Evolutionary conservation across 2,113 vertebrate species (phyloP).

Genomic region (Oncorhynchus kisutch): DNA sequence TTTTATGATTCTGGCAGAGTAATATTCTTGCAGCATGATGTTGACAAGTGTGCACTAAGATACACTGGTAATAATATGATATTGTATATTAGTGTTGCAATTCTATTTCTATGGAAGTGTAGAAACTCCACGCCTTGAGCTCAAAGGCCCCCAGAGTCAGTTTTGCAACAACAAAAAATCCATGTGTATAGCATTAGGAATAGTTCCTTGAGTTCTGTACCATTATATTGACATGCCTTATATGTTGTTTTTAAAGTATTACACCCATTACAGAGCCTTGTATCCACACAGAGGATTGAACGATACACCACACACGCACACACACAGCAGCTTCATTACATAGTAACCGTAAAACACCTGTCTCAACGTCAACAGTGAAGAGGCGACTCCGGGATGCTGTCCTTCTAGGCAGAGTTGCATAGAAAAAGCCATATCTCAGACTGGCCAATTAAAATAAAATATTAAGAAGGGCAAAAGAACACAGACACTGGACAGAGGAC

Average conservation of each 20-base stretch:
- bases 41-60: background rate
- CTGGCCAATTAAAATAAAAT: no score
- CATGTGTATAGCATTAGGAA: slow-evolving; percentile 38
- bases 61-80: no score
- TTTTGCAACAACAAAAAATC: slow-evolving; percentile 54
- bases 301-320: slow-evolving; percentile 39
- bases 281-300: slow-evolving; percentile 34
- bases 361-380: slow-evolving; percentile 38
- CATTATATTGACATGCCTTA: slow-evolving; percentile 34
- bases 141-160: slow-evolving; percentile 29
- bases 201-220: slow-evolving; percentile 33
- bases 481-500: no score
- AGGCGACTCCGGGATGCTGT: no score
- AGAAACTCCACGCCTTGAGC: background rate
- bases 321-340: background rate
- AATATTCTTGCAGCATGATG: slow-evolving; percentile 34
- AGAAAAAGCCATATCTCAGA: no score
- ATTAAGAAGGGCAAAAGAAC: no score
- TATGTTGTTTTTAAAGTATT: slow-evolving; percentile 54
- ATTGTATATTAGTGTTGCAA: no score
- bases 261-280: slow-evolving; percentile 25
- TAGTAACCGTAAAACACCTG: slow-evolving; percentile 55
- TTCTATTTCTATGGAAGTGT: background rate
- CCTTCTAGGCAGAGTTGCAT: no score
- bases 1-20: slow-evolving; percentile 45